phyloP scores from a whole-genome alignment of 2,888 invertebrate genomes.

The Silvanus unidentatus region DNA sequence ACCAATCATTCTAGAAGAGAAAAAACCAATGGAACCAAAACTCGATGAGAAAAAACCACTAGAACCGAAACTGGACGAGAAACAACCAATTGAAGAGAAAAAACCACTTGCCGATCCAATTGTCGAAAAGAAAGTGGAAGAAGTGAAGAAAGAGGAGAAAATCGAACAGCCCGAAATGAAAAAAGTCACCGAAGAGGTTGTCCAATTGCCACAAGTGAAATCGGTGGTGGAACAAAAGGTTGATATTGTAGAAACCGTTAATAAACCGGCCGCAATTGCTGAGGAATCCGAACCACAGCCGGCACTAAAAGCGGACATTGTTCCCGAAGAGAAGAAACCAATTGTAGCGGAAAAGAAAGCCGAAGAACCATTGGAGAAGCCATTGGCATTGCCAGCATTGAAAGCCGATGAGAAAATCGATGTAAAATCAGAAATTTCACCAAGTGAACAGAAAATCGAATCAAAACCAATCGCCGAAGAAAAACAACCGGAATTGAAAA shows the following conservation, averaged over 20 bases:
- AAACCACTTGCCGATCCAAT: conserved; percentile 8
- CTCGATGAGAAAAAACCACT: conserved; percentile 8
- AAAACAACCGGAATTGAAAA: conserved; percentile 24
- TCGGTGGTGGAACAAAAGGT: conserved; percentile 17
- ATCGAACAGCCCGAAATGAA: conserved; percentile 9
- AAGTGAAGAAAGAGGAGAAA: conserved; percentile 5
- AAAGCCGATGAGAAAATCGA: conserved; percentile 30
- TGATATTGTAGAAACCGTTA: conserved; percentile 16
- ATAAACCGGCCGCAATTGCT: conserved; percentile 22
- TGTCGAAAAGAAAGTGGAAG: conserved; percentile 5
- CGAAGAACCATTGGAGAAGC: no score
- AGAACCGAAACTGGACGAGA: conserved; percentile 13
- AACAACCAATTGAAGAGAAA: conserved; percentile 6
- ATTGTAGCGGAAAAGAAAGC: no score
- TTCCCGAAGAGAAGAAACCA: conserved; percentile 15
- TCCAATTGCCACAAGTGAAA: conserved; percentile 31
- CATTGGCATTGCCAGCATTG: conserved; percentile 41
- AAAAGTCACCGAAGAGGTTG: conserved; percentile 27
- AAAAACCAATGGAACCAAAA: conserved; percentile 23
- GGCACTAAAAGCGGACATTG: not conserved
- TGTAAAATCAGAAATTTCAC: conserved; percentile 27
- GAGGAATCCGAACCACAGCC: conserved; percentile 13
- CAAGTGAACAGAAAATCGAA: conserved; percentile 34
- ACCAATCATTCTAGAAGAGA: conserved; percentile 29
- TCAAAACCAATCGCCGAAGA: conserved; percentile 28